A percentile compares a stretch with the other conserved stretches of the same genome.
Conservation (phyloP, 2,888 invertebrate genomes). For the Anaspis maculata region DNA sequence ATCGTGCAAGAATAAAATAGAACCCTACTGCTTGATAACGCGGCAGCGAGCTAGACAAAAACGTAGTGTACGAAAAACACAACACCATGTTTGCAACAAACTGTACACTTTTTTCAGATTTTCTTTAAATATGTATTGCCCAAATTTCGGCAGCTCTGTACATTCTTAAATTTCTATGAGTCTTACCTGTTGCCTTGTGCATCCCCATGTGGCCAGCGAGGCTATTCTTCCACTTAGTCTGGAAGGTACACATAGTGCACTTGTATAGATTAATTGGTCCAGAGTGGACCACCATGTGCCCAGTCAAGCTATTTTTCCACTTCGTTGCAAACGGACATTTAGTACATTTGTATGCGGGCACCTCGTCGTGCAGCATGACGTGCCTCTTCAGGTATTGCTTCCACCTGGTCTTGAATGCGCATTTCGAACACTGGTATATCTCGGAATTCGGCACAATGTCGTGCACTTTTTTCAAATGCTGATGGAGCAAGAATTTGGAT, state of each 20-base stretch:
- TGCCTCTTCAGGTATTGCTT: constrained; percentile 22
- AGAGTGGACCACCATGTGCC: constrained; percentile 20
- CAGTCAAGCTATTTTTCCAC: constrained; percentile 10
- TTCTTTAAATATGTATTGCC: too few relatives aligned
- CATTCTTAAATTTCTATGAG: too few relatives aligned
- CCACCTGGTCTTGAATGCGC: constrained; percentile 20
- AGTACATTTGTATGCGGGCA: constrained; percentile 3
- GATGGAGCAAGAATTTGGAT: constrained; percentile 2
- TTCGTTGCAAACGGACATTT: constrained; percentile 9
- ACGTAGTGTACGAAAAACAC: too few relatives aligned
- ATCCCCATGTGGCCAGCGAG: constrained; percentile 20
- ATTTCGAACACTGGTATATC: constrained; percentile 20
- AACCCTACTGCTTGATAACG: too few relatives aligned
- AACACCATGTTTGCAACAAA: too few relatives aligned
- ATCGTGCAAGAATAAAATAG: too few relatives aligned
- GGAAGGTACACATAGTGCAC: constrained; percentile 18
- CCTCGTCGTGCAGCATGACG: constrained; percentile 17
- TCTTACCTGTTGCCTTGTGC: too few relatives aligned
- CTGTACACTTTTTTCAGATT: too few relatives aligned
- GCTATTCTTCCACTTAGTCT: constrained; percentile 23
- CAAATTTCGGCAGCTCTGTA: too few relatives aligned
- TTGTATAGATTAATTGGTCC: constrained; percentile 19
- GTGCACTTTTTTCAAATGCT: constrained; percentile 8
- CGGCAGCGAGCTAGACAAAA: too few relatives aligned
- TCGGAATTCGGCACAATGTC: constrained; percentile 8